phyloP scores from a whole-genome alignment of 1,140 invertebrate genomes.

The Eueides isabella region DNA sequence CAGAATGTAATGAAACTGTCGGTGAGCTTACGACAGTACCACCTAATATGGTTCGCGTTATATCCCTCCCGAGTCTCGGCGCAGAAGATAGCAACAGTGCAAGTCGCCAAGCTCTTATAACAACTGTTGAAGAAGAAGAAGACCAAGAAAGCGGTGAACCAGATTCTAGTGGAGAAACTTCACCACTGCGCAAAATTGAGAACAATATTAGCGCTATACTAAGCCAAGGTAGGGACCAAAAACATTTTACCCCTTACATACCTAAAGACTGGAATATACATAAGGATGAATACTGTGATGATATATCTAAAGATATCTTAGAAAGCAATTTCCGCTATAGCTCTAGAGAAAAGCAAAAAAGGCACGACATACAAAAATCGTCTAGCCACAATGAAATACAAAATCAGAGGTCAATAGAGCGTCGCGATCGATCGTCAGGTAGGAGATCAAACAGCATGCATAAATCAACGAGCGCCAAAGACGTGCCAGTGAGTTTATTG shows the following conservation, averaged over 20 bases:
- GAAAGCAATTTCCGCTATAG: constrained; percentile 79
- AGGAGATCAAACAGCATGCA: constrained; percentile 84
- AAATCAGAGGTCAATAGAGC: constrained; percentile 81
- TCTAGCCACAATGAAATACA: constrained; percentile 84
- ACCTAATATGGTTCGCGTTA: constrained; percentile 85
- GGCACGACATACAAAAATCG: constrained; percentile 83
- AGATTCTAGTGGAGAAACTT: constrained; percentile 82
- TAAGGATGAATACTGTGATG: constrained; percentile 82
- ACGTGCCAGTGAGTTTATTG: constrained; percentile 84
- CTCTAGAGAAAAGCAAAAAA: constrained; percentile 80
- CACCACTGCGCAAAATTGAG: constrained; percentile 85
- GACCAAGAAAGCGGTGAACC: constrained; percentile 81
- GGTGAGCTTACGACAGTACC: constrained; percentile 81
- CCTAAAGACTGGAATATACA: constrained; percentile 83
- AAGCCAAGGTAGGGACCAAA: constrained; percentile 81
- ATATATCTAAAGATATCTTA: constrained; percentile 78
- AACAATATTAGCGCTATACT: constrained; percentile 86
- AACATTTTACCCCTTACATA: constrained; percentile 79
- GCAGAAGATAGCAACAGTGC: constrained; percentile 77
- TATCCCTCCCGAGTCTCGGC: constrained; percentile 85
- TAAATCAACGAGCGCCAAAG: constrained; percentile 87
- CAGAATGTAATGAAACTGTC: constrained; percentile 80
- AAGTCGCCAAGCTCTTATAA: constrained; percentile 75
- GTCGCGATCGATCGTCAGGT: constrained; percentile 79
- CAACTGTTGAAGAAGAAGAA: constrained; percentile 86